phyloP scores from a whole-genome alignment of 2,888 invertebrate genomes.

The Lamproptera curius region DNA sequence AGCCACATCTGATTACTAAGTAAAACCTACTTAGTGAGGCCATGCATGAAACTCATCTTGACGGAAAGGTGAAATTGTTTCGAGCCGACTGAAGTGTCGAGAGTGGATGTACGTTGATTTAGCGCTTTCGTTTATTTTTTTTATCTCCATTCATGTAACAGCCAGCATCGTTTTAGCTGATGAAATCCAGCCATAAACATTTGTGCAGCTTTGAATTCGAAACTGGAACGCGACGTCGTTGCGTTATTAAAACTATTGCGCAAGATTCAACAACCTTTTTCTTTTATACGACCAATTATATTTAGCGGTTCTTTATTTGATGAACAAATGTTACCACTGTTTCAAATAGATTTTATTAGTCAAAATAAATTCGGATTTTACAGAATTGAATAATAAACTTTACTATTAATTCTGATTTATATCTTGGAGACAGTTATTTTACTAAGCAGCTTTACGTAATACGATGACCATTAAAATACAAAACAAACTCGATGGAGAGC shows the following conservation, averaged over 20 bases:
- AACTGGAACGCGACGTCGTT: constrained; percentile 17
- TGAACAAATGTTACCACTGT: too few relatives aligned
- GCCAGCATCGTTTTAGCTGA: constrained; percentile 16
- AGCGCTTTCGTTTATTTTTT: constrained; percentile 7
- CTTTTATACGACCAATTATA: not conserved
- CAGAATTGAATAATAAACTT: too few relatives aligned
- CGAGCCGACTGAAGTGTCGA: not conserved
- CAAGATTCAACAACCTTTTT: constrained; percentile 8
- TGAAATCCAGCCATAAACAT: constrained; percentile 18
- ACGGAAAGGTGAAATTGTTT: constrained; percentile 4
- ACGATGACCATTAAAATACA: too few relatives aligned
- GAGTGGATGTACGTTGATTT: constrained; percentile 11
- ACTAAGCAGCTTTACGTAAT: too few relatives aligned
- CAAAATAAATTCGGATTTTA: too few relatives aligned
- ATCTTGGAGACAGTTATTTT: too few relatives aligned
- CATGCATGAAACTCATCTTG: constrained; percentile 6
- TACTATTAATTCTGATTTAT: too few relatives aligned
- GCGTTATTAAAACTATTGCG: constrained; percentile 14
- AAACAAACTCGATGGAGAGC: too few relatives aligned
- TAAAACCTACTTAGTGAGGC: too few relatives aligned
- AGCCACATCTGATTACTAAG: too few relatives aligned
- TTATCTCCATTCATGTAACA: constrained; percentile 14
- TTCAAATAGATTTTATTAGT: too few relatives aligned
- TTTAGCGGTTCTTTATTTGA: not conserved
- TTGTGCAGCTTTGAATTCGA: constrained; percentile 9